Evolutionary conservation across 2,888 invertebrate genomes (phyloP), one percentile per base, ranked within the genome.

Genomic region (Drosophila prolongata): DNA sequence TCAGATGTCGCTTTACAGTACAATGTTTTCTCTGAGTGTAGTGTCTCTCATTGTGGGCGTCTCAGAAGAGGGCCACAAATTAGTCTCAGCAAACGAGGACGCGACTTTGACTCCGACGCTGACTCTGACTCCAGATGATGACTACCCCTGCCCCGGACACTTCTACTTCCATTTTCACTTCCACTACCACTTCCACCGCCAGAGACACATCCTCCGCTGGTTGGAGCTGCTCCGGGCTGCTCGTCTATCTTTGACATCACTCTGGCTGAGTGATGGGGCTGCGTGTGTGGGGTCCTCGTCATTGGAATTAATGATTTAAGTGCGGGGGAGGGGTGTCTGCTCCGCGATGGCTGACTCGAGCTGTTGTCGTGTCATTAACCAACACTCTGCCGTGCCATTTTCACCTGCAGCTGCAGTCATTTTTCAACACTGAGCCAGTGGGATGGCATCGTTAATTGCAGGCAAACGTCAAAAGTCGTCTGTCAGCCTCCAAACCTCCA

Each of bases 401-500:
- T 76, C 75, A 76, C 62, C 73, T 72, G 66, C 66, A 71, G 84
- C 80, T 77, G 75, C 75, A 76, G 68, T 58, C 77, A 87, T 88
- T 88, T 87, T 87, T 83, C 88, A 88, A 80, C 84, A 81, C 84
- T 89, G 75, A 19, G 53, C 44, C 75, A 79, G 84, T 89, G 73
- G 46, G 64, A 53, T 54, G 75, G 75, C 62, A 61, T 75, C 89
- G 91, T 91, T 90, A 90, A 90, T 90, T 90, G 90, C 90, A 89
- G 89, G 76, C 89, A 87, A 91, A 90, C 90, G 90, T 90, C 90
- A 90, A 90, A 90, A 90, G 90, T 89, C 90, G 89, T 78, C 83
- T 68, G 87, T 82, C 90, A 83, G 82, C 77, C 78, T 76, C 14
- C 27, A 40, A 19, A 49, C 19, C 34, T 46, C 10, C 6, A 14